phyloP scores from a whole-genome alignment of 2,888 invertebrate species.

The Norana najaformis region DNA sequence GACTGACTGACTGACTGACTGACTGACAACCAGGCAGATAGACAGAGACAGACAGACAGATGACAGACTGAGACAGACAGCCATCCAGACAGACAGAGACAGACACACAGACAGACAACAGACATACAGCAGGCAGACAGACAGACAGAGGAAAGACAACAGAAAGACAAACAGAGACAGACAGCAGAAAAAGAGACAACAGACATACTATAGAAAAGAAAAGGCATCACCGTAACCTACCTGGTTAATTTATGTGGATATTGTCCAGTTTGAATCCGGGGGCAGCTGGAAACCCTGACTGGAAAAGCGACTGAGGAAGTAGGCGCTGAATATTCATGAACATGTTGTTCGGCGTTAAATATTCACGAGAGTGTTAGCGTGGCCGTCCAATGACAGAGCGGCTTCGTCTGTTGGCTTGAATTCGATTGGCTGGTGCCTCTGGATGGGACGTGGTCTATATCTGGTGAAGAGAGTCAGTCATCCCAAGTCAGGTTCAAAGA shows the following conservation, averaged over 20 bases:
- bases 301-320: not conserved
- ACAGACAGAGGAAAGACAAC: too few relatives aligned
- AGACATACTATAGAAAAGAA: not conserved
- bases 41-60: too few relatives aligned
- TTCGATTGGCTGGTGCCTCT: not conserved
- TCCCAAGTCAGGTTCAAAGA: not conserved
- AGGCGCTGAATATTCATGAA: not conserved
- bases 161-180: too few relatives aligned
- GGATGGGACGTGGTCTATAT: not conserved
- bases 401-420: not conserved
- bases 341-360: not conserved
- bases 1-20: not conserved
- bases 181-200: not conserved
- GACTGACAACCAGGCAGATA: not conserved
- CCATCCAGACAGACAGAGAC: not conserved
- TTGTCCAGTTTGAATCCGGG: not conserved
- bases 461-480: constrained; percentile 6
- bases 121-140: too few relatives aligned
- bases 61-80: not conserved
- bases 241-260: not conserved
- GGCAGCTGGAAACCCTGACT: not conserved
- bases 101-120: not conserved
- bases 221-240: too few relatives aligned
- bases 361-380: not conserved
- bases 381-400: not conserved